Percentiles rank a stretch among this genome's conserved stretches.
phyloP scores from a whole-genome alignment of 53 echinoderm and acorn worm genomes.

The Temnopleurus reevesii region DNA sequence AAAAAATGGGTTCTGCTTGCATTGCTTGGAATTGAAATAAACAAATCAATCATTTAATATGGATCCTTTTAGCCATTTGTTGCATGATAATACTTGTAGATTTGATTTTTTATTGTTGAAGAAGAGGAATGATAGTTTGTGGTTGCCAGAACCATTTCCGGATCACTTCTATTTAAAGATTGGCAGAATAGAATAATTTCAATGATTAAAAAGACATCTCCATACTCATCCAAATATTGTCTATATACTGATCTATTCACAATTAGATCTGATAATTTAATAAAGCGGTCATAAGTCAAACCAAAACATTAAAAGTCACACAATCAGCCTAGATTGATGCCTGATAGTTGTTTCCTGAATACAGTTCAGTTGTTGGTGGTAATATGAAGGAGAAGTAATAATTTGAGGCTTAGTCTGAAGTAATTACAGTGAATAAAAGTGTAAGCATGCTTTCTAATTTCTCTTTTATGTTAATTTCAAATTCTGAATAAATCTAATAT shows the following conservation, averaged over 20 bases:
- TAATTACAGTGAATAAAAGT: no score
- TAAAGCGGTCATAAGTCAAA: background rate
- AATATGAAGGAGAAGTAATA: background rate
- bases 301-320: background rate
- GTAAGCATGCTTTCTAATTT: no score
- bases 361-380: background rate
- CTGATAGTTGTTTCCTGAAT: background rate
- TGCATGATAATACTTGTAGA: background rate
- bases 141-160: constrained; percentile 10
- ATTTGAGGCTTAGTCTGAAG: background rate
- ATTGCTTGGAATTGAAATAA: background rate
- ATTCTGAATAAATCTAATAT: no score
- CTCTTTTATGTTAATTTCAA: no score
- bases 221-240: background rate
- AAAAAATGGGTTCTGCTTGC: background rate
- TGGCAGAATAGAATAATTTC: background rate
- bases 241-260: background rate
- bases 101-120: background rate
- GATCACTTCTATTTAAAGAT: background rate
- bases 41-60: background rate
- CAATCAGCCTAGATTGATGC: background rate
- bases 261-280: background rate
- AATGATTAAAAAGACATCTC: background rate
- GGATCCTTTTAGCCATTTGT: background rate
- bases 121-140: background rate